Percentiles rank a stretch among this genome's conserved stretches.
These are phyloP conservation scores for Aythya baeri DNA, from an alignment of 2,113 vertebrate genomes.

Conservation along the genomic window DNA sequence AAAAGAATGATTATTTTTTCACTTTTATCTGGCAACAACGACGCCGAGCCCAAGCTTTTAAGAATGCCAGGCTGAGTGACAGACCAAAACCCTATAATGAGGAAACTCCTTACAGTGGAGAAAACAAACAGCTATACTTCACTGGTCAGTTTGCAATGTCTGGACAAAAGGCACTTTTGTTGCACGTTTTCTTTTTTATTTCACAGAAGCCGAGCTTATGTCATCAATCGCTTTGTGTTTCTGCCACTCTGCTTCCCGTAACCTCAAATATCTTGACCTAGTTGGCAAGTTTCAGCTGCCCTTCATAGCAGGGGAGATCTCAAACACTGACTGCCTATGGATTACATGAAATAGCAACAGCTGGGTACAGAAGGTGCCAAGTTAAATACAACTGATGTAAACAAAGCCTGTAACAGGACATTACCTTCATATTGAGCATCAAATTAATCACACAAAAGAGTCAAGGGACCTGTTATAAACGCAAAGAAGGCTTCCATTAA, in stretches of 20 bases:
- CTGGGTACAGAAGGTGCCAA: neutral
- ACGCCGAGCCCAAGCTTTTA: neutral
- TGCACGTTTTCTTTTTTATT: neutral
- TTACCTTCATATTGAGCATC: neutral
- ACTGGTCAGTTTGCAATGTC: neutral
- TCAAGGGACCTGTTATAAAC: too few species aligned
- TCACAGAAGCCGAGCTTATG: neutral
- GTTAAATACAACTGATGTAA: neutral
- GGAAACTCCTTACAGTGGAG: neutral
- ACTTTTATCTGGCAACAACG: neutral
- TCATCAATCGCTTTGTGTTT: too few species aligned
- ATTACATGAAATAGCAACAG: neutral
- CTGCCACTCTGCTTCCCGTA: neutral
- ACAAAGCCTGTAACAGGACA: neutral
- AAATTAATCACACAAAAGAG: neutral
- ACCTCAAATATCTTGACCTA: neutral
- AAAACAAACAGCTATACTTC: neutral
- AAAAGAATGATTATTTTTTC: neutral
- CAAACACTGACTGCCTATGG: neutral
- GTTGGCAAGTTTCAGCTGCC: neutral
- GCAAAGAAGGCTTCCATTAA: neutral
- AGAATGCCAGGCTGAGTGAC: neutral
- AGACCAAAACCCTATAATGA: neutral
- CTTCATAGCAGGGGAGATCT: neutral
- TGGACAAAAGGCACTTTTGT: neutral